Base-by-base conservation (phyloP, 2,888 invertebrate genomes). In the Elegia similella region DNA sequence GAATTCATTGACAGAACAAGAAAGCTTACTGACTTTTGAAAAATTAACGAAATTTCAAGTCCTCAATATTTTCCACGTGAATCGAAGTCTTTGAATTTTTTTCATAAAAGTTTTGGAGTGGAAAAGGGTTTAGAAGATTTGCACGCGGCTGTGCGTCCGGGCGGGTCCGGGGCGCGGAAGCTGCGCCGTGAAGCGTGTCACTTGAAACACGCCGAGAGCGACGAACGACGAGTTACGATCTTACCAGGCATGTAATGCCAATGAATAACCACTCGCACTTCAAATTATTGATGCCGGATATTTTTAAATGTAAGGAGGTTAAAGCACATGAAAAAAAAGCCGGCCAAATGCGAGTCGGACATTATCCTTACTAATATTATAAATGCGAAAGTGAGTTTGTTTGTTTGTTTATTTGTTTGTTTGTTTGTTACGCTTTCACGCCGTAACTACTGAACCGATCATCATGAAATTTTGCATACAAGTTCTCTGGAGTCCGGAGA, bases 61-160 rank as follows among this genome's bases (percentile, higher is more conserved):
- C 32, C 32, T 48, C 10, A 46, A 46, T 32, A 32, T 32, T 48
- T 30, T 29, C 30, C 30, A 32, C 15, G 48, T 32, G 30, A 47
- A 7, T n/a, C 47, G 7, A 30, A 48, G 32, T 48, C 48, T 48
- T 48, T 32, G 48, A 48, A 32, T 48, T 48, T 32, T 48, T 48
- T 15, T 32, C 48, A 30, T 32, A 7, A 48, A 47, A 48, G 48
- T 48, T 48, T 48, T 48, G 48, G 48, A 48, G 48, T 48, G 48
- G 48, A 48, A 47, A 47, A 48, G 48, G 48, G 48, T 48, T 48
- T 48, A 32, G 48, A 15, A 48, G 48, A 48, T 48, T 48, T 48
- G 30, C 30, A 48, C 48, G 48, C 48, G 30, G 48, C 48, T 32
- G 32, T 32, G 48, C 48, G 15, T 15, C 32, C 15, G 32, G 15